Conservation (phyloP, 2,113 vertebrate species). For the Acanthisitta chloris region DNA sequence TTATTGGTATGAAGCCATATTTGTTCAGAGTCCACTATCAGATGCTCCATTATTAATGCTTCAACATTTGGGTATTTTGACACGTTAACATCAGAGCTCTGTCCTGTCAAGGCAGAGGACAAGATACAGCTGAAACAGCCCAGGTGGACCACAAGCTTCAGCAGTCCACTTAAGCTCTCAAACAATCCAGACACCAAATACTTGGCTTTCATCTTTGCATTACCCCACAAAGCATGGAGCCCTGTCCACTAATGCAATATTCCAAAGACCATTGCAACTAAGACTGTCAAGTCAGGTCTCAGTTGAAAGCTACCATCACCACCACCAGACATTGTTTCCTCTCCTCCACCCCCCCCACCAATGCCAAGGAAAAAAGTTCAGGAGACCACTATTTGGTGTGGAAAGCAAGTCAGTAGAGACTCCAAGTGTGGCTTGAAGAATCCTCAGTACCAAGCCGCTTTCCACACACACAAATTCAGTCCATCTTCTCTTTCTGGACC, state of each 20-base stretch:
- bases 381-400: slow-evolving; percentile 43
- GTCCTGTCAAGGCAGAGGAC: neutral
- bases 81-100: neutral
- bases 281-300: neutral
- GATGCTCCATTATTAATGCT: slow-evolving; percentile 26
- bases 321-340: neutral
- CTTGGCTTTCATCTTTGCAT: neutral
- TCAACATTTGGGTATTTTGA: slow-evolving; percentile 15
- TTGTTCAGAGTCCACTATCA: neutral
- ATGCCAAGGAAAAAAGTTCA: slow-evolving; percentile 6
- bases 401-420: slow-evolving; percentile 91
- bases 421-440: slow-evolving; percentile 81
- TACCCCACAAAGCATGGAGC: neutral
- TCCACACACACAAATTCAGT: slow-evolving; percentile 98
- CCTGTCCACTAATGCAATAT: slow-evolving; percentile 48
- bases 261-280: slow-evolving; percentile 46
- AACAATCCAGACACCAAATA: neutral
- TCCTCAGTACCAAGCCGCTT: slow-evolving; percentile 88
- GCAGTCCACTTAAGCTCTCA: neutral
- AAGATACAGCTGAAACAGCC: neutral
- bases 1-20: slow-evolving; percentile 39
- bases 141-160: neutral
- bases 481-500: slow-evolving; percentile 97
- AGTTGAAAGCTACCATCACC: neutral
- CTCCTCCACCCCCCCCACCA: neutral